Evolutionary conservation across 2,797 vertebrate species (phyloP), one percentile per base, ranked within the genome.

Genomic region (Bovichtus diacanthus): DNA sequence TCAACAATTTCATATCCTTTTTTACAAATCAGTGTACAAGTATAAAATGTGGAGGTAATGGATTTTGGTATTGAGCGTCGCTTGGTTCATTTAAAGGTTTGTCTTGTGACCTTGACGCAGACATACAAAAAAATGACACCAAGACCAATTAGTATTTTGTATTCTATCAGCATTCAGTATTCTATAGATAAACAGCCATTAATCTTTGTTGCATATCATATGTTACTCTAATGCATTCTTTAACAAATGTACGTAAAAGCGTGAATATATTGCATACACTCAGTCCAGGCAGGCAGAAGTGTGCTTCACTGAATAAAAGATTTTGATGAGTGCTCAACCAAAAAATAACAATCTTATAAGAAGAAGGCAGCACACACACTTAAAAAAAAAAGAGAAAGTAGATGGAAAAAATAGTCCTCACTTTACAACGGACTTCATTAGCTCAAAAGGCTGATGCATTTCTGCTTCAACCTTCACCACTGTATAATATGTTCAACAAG

Each of bases 341-440:
- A 64, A 82, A n/a, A 82, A 72, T 67, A 79, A 58, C 49, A 70
- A 46, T 53, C 16, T 54, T 23, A 29, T 18, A 66, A 50, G 46
- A 63, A 21, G 34, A 82, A 51, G 36, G 31, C 58, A 61, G 38
- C 15, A 38, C 9, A 21, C 0, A 3, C n/a, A 31, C 50, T 43
- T 54, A 19, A 74, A 65, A 74, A 65, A n/a, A n/a, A 61, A 44
- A 56, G 9, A 46, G 16, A 23, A 53, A 73, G 29, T 6, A n/a
- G 4, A 54, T 16, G 8, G 5, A 29, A 55, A n/a, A 60, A 41
- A 59, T 8, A 34, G 5, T 1, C 21, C 15, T 34, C 4, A 50
- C 23, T 70, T 64, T 3, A 47, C 23, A 23, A n/a, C 53, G 13
- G 39, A 43, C 47, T 63, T 29, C 2, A 58, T 50, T 27, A 51